phyloP scores from a whole-genome alignment of 2,888 invertebrate species.

The Nephrocerus scutellatus region DNA sequence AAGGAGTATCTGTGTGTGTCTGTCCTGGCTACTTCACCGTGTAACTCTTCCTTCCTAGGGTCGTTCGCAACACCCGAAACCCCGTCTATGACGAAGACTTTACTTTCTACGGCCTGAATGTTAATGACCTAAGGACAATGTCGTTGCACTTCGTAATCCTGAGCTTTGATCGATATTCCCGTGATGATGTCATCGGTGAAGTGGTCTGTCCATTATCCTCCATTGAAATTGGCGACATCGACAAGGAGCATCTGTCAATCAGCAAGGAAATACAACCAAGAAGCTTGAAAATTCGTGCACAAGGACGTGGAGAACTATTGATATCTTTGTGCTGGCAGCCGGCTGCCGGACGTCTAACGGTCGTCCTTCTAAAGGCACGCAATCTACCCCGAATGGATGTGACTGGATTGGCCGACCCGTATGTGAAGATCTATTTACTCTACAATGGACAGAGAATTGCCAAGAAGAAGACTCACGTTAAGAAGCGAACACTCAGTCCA shows the following conservation, averaged over 20 bases:
- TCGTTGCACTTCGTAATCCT: slow-evolving; percentile 89
- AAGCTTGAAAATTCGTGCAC: slow-evolving; percentile 86
- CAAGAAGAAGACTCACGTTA: slow-evolving; percentile 98
- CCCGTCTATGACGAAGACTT: slow-evolving; percentile 99
- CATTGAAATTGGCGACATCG: slow-evolving; percentile 60
- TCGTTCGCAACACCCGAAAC: slow-evolving; percentile 89
- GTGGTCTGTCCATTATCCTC: slow-evolving; percentile 76
- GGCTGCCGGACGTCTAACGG: slow-evolving; percentile 89
- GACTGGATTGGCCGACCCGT: slow-evolving; percentile 92
- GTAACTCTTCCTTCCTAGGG: slow-evolving; percentile 53
- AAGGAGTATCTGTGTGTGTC: background rate
- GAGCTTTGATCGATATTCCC: slow-evolving; percentile 94
- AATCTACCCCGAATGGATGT: slow-evolving; percentile 98
- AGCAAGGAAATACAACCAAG: slow-evolving; percentile 88
- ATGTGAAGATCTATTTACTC: slow-evolving; percentile 92
- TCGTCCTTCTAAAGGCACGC: slow-evolving; percentile 92
- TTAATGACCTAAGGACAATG: slow-evolving; percentile 78
- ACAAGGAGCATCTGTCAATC: slow-evolving; percentile 71
- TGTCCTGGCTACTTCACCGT: background rate
- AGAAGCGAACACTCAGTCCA: slow-evolving; percentile 94
- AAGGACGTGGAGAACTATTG: slow-evolving; percentile 89
- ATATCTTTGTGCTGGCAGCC: slow-evolving; percentile 98
- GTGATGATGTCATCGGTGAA: slow-evolving; percentile 98
- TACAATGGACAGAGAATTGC: slow-evolving; percentile 97
- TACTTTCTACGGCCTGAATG: slow-evolving; percentile 91